A percentile compares a stretch with the other conserved stretches of the same genome.
These are phyloP conservation scores for Drymonia ruficornis DNA, from an alignment of 2,888 invertebrate species.

Conservation along the genomic window DNA sequence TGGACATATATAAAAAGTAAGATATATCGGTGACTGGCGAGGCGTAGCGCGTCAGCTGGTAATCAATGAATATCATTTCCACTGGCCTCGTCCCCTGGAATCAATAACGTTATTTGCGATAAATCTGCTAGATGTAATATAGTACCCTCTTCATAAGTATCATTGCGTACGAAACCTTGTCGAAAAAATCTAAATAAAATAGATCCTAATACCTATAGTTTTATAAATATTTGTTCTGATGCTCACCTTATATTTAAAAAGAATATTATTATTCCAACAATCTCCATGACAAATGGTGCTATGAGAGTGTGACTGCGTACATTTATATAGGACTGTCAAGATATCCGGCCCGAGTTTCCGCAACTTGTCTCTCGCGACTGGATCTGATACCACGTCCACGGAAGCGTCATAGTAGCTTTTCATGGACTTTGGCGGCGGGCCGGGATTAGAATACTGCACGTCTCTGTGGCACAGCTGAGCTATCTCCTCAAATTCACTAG, in stretches of 20 bases:
- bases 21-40: slow-evolving; percentile 68
- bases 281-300: slow-evolving; percentile 69
- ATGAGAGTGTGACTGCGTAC: slow-evolving; percentile 47
- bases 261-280: slow-evolving; percentile 68
- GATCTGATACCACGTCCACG: slow-evolving; percentile 54
- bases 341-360: slow-evolving; percentile 50
- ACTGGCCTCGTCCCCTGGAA: slow-evolving; percentile 63
- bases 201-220: no score
- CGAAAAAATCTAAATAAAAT: no score
- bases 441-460: slow-evolving; percentile 59
- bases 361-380: slow-evolving; percentile 47
- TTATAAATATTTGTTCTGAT: not conserved
- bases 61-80: slow-evolving; percentile 63
- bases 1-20: slow-evolving; percentile 67
- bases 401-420: slow-evolving; percentile 58
- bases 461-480: slow-evolving; percentile 50
- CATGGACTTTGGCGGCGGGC: slow-evolving; percentile 52
- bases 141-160: not conserved
- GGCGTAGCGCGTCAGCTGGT: slow-evolving; percentile 60
- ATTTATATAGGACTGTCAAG: slow-evolving; percentile 53
- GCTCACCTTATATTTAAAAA: slow-evolving; percentile 62
- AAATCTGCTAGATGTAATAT: slow-evolving; percentile 3
- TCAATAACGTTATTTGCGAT: slow-evolving; percentile 13
- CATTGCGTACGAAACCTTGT: not conserved
- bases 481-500: slow-evolving; percentile 51